Evolutionary conservation across 2,797 vertebrate species (phyloP).

Genomic region (Hippopotamyrus pictus): DNA sequence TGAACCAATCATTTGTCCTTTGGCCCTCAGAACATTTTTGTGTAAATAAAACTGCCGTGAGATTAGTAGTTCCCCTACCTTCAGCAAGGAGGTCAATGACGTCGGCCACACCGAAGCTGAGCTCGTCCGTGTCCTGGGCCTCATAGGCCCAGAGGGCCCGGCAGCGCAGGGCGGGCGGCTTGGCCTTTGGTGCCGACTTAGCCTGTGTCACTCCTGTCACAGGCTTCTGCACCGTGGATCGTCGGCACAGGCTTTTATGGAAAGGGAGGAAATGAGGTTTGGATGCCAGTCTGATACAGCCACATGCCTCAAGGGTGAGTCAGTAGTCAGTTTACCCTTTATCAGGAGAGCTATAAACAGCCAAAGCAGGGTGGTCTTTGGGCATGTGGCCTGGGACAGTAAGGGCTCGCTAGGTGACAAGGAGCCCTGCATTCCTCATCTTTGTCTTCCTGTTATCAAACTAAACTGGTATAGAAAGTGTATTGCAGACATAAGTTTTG

Average conservation of each 20-base stretch:
- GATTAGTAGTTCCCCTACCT: conserved; percentile 48
- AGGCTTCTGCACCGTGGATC: conserved; percentile 67
- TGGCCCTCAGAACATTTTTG: neutral
- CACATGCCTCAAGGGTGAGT: neutral
- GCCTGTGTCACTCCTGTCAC: conserved; percentile 60
- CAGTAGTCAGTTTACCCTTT: neutral
- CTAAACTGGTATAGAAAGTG: neutral
- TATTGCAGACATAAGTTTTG: neutral
- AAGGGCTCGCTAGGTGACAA: neutral
- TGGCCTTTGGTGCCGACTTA: conserved; percentile 59
- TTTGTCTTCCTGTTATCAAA: neutral
- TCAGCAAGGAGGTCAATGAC: conserved; percentile 67
- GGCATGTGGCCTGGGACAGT: neutral
- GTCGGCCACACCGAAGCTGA: conserved; percentile 70
- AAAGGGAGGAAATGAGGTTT: neutral
- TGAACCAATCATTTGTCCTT: neutral
- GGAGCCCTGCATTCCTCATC: neutral
- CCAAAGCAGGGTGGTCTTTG: neutral
- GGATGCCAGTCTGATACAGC: neutral
- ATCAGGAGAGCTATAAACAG: neutral
- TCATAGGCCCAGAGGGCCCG: conserved; percentile 71
- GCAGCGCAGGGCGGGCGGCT: conserved; percentile 62
- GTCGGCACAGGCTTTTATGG: conserved; percentile 61
- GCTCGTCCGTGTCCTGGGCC: conserved; percentile 76
- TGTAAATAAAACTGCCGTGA: neutral